These are phyloP conservation scores for Lasioglossum baleicum DNA, from an alignment of 1,140 invertebrate species.

Conservation along the genomic window DNA sequence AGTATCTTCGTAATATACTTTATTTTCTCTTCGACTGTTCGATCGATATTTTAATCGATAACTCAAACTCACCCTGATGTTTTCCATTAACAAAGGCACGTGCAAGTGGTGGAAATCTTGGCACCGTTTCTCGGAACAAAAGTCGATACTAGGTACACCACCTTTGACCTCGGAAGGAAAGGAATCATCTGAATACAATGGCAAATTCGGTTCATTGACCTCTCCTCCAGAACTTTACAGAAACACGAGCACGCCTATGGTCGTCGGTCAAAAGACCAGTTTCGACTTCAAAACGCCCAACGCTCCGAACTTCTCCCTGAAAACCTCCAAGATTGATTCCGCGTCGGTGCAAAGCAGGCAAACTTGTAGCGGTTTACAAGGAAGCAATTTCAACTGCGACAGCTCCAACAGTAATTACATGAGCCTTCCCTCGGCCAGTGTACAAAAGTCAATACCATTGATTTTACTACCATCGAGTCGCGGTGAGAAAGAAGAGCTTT, in stretches of 20 bases:
- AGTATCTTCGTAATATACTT: slow-evolving; percentile 1
- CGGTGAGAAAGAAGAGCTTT: neutral
- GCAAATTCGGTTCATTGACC: slow-evolving; percentile 43
- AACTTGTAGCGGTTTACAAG: neutral
- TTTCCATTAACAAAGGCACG: slow-evolving; percentile 8
- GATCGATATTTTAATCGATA: too few species aligned
- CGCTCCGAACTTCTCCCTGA: slow-evolving; percentile 53
- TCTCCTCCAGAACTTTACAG: slow-evolving; percentile 61
- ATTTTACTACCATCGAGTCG: neutral
- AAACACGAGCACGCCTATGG: slow-evolving; percentile 68
- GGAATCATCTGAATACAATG: slow-evolving; percentile 36
- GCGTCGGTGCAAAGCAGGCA: neutral
- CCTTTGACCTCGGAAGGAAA: neutral
- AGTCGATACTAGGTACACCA: slow-evolving; percentile 5
- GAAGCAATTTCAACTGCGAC: too few species aligned
- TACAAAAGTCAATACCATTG: slow-evolving; percentile 20
- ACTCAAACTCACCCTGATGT: too few species aligned
- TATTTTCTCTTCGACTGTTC: neutral
- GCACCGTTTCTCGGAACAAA: neutral
- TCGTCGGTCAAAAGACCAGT: slow-evolving; percentile 11
- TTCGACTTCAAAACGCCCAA: slow-evolving; percentile 51
- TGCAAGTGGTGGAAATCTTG: slow-evolving; percentile 50
- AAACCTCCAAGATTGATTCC: slow-evolving; percentile 52
- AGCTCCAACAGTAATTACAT: slow-evolving; percentile 30
- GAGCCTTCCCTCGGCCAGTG: slow-evolving; percentile 21